Percentiles rank a stretch among this genome's conserved stretches.
These are phyloP conservation scores for Ianthella basta DNA, from an alignment of 37 sponge, comb jelly and placozoan species.

Conservation along the genomic window DNA sequence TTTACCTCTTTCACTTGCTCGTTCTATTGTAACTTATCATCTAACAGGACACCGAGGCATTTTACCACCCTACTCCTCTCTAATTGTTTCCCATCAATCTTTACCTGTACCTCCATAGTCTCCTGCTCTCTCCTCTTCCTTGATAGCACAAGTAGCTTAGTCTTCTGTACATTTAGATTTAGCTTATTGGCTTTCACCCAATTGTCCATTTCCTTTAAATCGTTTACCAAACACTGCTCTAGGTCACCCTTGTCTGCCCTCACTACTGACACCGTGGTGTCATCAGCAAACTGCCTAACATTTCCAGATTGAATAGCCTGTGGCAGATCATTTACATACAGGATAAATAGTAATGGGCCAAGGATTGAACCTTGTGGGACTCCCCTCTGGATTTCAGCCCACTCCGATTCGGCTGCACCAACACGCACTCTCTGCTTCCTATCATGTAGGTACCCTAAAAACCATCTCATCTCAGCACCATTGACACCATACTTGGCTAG, in stretches of 20 bases:
- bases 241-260: not conserved
- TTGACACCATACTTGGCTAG: not conserved
- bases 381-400: slow-evolving; percentile 23
- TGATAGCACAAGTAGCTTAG: not conserved
- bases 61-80: not conserved
- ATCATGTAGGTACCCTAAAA: not conserved
- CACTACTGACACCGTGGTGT: not conserved
- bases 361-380: slow-evolving; percentile 48
- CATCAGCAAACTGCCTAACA: slow-evolving; percentile 40
- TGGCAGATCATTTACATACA: slow-evolving; percentile 49
- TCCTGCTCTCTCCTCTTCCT: not conserved
- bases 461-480: slow-evolving; percentile 5
- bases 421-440: slow-evolving; percentile 11
- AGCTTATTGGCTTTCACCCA: not conserved
- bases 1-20: not conserved
- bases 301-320: not conserved
- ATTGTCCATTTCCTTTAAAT: not conserved
- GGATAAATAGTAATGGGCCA: slow-evolving; percentile 40
- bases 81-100: not conserved
- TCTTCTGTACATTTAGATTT: not conserved
- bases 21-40: not conserved
- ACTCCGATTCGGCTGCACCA: not conserved
- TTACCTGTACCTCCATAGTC: not conserved
- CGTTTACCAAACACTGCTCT: not conserved
- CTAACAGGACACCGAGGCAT: not conserved